A percentile compares a stretch with the other conserved stretches of the same genome.
These are phyloP conservation scores for Gouania willdenowi DNA, from an alignment of 2,797 vertebrate genomes.

Conservation along the genomic window DNA sequence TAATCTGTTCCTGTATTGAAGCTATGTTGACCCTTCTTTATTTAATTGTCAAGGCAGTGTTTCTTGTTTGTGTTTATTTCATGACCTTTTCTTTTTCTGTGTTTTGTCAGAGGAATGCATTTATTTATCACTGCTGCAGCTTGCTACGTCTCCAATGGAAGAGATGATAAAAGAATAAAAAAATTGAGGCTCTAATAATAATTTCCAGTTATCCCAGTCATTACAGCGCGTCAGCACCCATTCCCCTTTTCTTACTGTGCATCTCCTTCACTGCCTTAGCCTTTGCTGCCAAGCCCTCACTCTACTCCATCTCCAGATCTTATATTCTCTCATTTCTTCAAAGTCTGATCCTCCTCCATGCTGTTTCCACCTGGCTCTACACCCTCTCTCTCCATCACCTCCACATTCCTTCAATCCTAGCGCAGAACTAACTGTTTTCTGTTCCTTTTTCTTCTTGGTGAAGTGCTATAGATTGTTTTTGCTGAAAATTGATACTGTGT, in stretches of 20 bases:
- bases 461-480: slow-evolving; percentile 76
- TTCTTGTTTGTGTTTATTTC: slow-evolving; percentile 32
- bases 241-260: slow-evolving; percentile 54
- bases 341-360: slow-evolving; percentile 28
- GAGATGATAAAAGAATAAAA: slow-evolving; percentile 56
- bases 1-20: too few relatives aligned
- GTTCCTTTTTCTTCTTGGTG: slow-evolving; percentile 54
- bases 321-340: too few relatives aligned
- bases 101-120: slow-evolving; percentile 28
- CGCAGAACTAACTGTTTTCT: slow-evolving; percentile 57
- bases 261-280: slow-evolving; percentile 67
- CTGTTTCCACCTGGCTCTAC: slow-evolving; percentile 2
- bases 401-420: slow-evolving; percentile 15
- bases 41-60: too few relatives aligned
- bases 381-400: background rate
- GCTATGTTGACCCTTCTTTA: slow-evolving; percentile 29
- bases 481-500: slow-evolving; percentile 80
- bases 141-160: slow-evolving; percentile 18
- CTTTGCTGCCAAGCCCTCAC: slow-evolving; percentile 38
- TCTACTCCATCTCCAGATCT: slow-evolving; percentile 24
- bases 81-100: slow-evolving; percentile 9
- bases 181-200: slow-evolving; percentile 55
- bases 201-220: slow-evolving; percentile 49
- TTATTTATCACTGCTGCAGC: slow-evolving; percentile 27
- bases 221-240: slow-evolving; percentile 48